Base-by-base conservation (phyloP, 2,113 vertebrate species). In the Ochotona curzoniae region DNA sequence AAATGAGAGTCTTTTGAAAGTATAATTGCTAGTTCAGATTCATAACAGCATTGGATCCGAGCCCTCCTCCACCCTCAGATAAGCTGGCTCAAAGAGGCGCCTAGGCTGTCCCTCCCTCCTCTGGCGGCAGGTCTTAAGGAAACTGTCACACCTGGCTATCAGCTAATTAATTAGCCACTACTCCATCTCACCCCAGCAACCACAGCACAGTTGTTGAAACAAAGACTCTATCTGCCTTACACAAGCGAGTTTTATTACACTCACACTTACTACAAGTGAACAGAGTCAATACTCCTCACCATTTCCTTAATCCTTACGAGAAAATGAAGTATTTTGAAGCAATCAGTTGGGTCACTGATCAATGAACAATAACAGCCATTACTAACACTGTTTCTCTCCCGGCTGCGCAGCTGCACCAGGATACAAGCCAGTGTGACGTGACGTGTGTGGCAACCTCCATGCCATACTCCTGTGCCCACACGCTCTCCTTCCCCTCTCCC, bases 111-210 rank as follows among this genome's bases (percentile, higher is more conserved):
- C 89, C 93, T 95, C 82, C 76, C 70, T 1, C 88, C 89, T 83
- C 18, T 82, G 84, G 97, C 76, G 93, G 89, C 38, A 28, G 18
- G 94, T n/a, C 57, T 23, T 90, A 70, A 96, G 94, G 92, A 93
- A 96, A 97, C 94, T 70, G 51, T 63, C 57, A 23, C 3, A 23
- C 13, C 67, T 49, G 7, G 44, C 49, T 87, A 61, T 70, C 44
- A 64, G n/a, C 60, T n/a, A 35, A 78, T 28, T 44, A 44, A 44
- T 44, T 44, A 44, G 38, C 38, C 86, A 76, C 35, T 60, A 61
- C 17, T 83, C 78, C 67, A 76, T 15, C 57, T 64, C 54, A 82
- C 8, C 32, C 17, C 5, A 54, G 81, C 71, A 70, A 80, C 35
- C 47, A 47, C 23, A 17, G 44, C 20, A 74, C 17, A 13, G 20